Evolutionary conservation across 2,113 vertebrate genomes (phyloP).

Genomic region (Illadopsis cleaveri): DNA sequence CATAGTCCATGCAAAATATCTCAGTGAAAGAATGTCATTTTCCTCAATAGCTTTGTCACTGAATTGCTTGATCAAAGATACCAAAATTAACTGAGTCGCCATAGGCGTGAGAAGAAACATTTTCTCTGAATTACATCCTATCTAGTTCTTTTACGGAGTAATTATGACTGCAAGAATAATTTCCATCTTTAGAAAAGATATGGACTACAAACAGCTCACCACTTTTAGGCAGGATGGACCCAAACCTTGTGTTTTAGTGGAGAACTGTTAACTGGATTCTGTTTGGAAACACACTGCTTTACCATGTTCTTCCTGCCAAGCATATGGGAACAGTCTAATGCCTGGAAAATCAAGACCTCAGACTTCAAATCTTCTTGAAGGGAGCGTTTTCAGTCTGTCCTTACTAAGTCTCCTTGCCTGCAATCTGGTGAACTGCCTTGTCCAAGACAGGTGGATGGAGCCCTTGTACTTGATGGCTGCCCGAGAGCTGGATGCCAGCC

Average conservation of each 20-base stretch:
- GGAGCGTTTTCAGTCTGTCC: not conserved
- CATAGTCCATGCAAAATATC: not conserved
- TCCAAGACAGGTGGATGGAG: not conserved
- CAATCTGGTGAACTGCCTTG: not conserved
- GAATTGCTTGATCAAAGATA: conserved; percentile 27
- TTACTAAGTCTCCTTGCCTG: not conserved
- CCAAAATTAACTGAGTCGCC: not conserved
- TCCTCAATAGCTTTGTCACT: conserved; percentile 10
- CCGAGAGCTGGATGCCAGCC: not conserved
- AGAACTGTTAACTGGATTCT: not conserved
- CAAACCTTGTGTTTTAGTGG: not conserved
- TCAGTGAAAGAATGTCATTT: not conserved
- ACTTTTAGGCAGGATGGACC: not conserved
- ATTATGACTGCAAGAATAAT: not conserved
- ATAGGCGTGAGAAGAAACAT: not conserved
- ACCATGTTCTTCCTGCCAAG: not conserved
- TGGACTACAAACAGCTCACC: not conserved
- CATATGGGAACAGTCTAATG: not conserved
- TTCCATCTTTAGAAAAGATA: not conserved
- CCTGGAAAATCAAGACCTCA: not conserved
- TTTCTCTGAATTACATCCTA: not conserved
- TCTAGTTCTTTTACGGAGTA: not conserved
- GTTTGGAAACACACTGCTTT: not conserved
- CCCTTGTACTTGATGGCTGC: not conserved
- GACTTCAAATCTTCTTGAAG: not conserved